Base-by-base conservation (phyloP, 2,797 vertebrate genomes). In the Acanthurus leucopareius region DNA sequence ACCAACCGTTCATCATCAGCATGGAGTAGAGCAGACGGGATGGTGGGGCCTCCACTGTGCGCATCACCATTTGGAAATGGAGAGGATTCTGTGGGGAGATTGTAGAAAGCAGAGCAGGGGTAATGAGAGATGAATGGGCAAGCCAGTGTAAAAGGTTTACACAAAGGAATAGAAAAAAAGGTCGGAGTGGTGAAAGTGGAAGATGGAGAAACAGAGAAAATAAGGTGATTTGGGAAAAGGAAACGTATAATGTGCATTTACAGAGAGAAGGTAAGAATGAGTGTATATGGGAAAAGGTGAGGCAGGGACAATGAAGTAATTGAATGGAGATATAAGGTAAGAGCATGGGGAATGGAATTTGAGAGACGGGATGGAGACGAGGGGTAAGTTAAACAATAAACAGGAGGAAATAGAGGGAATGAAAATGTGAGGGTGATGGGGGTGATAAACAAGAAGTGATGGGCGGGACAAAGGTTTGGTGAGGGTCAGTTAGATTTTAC, bases 1-100 rank as follows among this genome's bases (percentile, higher is more conserved):
- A 98, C 98, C 98, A 99, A 91, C 95, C 97, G 90, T 99, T 99
- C 96, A 98, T 97, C 14, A 96, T 94, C 87, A 99, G 96, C 86
- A 99, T 96, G 0, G 96, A 96, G 90, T 97, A 95, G 90, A 98
- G 97, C 76, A 99, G 95, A 92, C 86, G 96, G 91, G 91, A 94
- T 85, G 90, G 94, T 40, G 73, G 97, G 91, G 89, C 95, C 73
- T 91, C 91, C 57, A 85, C 70, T 0, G 85, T 97, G 88, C 93
- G 96, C 96, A 99, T 96, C 79, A 96, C 96, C 96, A 99, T 96
- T 91, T 99, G 98, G 77, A 99, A 96, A 90, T 99, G 98, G 69
- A 99, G 97, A 52, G 94, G 95, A 94, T 99, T 99, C 98, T 99
- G 94, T 86, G 56, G 72, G 56, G 70, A 66, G 82, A 78, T 69